Evolutionary conservation across 2,888 invertebrate species (phyloP).

Genomic region (Drosophila differens): DNA sequence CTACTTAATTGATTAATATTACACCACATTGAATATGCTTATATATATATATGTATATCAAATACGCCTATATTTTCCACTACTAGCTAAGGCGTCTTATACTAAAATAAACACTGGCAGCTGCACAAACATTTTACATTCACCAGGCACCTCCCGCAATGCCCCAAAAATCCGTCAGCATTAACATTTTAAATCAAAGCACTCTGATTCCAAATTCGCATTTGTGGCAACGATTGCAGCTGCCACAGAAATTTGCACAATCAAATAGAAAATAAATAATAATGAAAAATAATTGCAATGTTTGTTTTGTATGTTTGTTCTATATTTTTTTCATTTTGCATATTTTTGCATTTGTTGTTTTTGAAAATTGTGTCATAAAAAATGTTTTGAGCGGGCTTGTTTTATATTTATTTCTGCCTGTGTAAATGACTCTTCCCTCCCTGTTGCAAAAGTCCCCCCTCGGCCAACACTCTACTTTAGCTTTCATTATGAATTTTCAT

Average conservation of each 20-base stretch:
- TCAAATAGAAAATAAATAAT: slow-evolving; percentile 22
- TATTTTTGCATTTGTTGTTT: slow-evolving; percentile 30
- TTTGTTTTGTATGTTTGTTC: slow-evolving; percentile 35
- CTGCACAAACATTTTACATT: slow-evolving; percentile 33
- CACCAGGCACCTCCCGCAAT: background rate
- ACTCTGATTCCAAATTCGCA: slow-evolving; percentile 26
- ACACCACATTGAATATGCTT: slow-evolving; percentile 53
- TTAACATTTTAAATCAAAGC: slow-evolving; percentile 58
- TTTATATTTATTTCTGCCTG: slow-evolving; percentile 10
- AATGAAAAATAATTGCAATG: slow-evolving; percentile 55
- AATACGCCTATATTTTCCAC: slow-evolving; percentile 36
- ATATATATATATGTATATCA: slow-evolving; percentile 2
- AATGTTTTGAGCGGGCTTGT: slow-evolving; percentile 36
- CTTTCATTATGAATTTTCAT: slow-evolving; percentile 45
- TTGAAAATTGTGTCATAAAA: slow-evolving; percentile 38
- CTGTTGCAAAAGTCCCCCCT: background rate
- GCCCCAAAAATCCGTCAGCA: slow-evolving; percentile 19
- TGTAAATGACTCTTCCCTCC: background rate
- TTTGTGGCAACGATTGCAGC: slow-evolving; percentile 48
- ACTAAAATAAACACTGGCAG: slow-evolving; percentile 37
- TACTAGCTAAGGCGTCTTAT: slow-evolving; percentile 28
- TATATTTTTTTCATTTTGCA: slow-evolving; percentile 36
- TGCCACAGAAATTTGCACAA: slow-evolving; percentile 41
- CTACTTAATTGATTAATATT: slow-evolving; percentile 58
- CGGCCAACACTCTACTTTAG: background rate